Evolutionary conservation across 2,113 vertebrate genomes (phyloP), one percentile per base, ranked within the genome.

Genomic region (Vidua chalybeata): DNA sequence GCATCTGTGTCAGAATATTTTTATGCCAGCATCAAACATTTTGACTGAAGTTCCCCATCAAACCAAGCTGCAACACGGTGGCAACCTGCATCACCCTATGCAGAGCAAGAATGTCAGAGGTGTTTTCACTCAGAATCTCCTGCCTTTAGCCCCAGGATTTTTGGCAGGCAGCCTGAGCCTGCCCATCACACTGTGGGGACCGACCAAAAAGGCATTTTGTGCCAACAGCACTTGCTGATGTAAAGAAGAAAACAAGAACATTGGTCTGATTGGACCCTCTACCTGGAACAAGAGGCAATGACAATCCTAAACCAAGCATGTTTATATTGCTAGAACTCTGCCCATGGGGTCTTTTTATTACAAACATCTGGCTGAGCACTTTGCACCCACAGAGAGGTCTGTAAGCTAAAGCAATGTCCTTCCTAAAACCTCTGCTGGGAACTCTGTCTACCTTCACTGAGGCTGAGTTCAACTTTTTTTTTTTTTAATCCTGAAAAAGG

Each of bases 161-260:
- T 30, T 48, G 49, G 33, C 49, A 61, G 35, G 54, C 17, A 87
- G 59, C 45, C 64, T 43, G 37, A 84, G 73, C 35, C 62, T 76
- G 18, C 30, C 35, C 1, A 0, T 37, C 45, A 51, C n/a, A 15
- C 3, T 3, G 13, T 3, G 2, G 7, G 46, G 37, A 43, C 28
- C 2, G 4, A 39, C 5, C 30, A 39, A 26, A 80, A 51, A 54
- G 39, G 4, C 35, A 35, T 30, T 16, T 9, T 68, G 45, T 30
- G 62, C 17, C 39, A 90, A n/a, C 14, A 45, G 17, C 18, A 35
- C 8, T 41, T 82, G 16, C 48, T 67, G 52, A 37, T 45, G 19
- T 15, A 26, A 72, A 68, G 52, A 82, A 45, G 14, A 37, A 58
- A 87, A 63, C 15, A n/a, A 67, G 54, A 30, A 52, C 22, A 39